Conservation (phyloP, 2,113 vertebrate species). For the Chaetura pelagica region DNA sequence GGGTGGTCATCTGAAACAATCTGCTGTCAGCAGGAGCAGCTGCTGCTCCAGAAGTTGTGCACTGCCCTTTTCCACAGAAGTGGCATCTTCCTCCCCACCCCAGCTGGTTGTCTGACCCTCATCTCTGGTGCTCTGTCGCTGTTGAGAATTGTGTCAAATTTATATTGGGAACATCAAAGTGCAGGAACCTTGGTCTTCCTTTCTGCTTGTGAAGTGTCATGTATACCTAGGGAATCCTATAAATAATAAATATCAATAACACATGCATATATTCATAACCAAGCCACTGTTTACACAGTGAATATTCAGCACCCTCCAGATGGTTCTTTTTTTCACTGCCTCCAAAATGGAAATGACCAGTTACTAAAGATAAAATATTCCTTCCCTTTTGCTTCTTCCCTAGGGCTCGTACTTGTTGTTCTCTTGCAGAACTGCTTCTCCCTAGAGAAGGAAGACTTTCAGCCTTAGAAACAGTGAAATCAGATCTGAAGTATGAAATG, state of each 20-base stretch:
- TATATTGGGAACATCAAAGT: neutral
- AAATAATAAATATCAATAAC: constrained; percentile 50
- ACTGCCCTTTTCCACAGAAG: neutral
- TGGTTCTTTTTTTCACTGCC: constrained; percentile 42
- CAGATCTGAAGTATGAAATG: constrained; percentile 56
- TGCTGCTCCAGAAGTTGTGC: neutral
- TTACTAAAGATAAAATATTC: constrained; percentile 70
- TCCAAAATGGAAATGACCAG: constrained; percentile 73
- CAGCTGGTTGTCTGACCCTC: neutral
- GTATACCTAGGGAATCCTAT: constrained; percentile 21
- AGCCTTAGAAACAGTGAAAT: constrained; percentile 42
- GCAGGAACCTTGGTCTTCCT: neutral
- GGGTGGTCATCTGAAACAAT: neutral
- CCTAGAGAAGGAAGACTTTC: constrained; percentile 44
- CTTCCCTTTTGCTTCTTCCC: constrained; percentile 44
- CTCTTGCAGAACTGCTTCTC: constrained; percentile 53
- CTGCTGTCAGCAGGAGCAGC: neutral
- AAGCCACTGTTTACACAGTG: constrained; percentile 43
- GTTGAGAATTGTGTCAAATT: neutral
- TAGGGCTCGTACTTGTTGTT: constrained; percentile 58
- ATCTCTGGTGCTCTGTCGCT: rapidly evolving
- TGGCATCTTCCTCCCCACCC: neutral
- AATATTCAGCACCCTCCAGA: constrained; percentile 69
- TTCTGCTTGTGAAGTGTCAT: neutral
- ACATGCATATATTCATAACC: constrained; percentile 38